These are phyloP conservation scores for Myathropa florea DNA, from an alignment of 2,888 invertebrate genomes.

Conservation along the genomic window DNA sequence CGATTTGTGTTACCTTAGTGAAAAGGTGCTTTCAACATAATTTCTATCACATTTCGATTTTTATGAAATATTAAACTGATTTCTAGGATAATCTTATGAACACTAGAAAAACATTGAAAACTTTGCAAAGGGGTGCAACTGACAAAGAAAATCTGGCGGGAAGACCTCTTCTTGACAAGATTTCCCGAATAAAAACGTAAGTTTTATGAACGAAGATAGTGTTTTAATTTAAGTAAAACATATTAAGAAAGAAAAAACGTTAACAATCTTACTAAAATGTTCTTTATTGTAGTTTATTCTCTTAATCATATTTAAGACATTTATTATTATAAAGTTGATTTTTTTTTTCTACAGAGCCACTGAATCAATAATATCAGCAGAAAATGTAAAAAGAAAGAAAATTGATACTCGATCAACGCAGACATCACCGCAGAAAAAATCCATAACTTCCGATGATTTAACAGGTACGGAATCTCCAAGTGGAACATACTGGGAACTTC, in stretches of 20 bases:
- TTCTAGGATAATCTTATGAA: constrained; percentile 83
- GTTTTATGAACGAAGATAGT: constrained; percentile 59
- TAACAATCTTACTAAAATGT: too few species aligned
- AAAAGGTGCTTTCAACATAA: constrained; percentile 26
- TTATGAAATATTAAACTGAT: background rate
- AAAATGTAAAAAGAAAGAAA: constrained; percentile 80
- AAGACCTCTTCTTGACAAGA: constrained; percentile 83
- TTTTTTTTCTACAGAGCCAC: constrained; percentile 75
- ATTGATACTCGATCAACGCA: constrained; percentile 81
- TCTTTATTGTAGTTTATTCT: too few species aligned
- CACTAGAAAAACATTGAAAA: constrained; percentile 87
- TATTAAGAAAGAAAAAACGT: background rate
- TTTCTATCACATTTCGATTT: background rate
- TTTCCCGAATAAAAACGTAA: constrained; percentile 82
- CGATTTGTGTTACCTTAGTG: constrained; percentile 20
- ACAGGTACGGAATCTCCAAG: constrained; percentile 86
- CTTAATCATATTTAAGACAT: too few species aligned
- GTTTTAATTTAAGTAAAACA: background rate
- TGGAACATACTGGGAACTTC: constrained; percentile 88
- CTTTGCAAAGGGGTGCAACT: constrained; percentile 86
- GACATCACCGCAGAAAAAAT: constrained; percentile 77
- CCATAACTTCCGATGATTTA: constrained; percentile 86
- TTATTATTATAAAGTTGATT: background rate
- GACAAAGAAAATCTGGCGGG: constrained; percentile 90
- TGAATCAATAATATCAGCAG: constrained; percentile 74